These are phyloP conservation scores for Philereme vetulata DNA, from an alignment of 2,888 invertebrate genomes.

Conservation along the genomic window DNA sequence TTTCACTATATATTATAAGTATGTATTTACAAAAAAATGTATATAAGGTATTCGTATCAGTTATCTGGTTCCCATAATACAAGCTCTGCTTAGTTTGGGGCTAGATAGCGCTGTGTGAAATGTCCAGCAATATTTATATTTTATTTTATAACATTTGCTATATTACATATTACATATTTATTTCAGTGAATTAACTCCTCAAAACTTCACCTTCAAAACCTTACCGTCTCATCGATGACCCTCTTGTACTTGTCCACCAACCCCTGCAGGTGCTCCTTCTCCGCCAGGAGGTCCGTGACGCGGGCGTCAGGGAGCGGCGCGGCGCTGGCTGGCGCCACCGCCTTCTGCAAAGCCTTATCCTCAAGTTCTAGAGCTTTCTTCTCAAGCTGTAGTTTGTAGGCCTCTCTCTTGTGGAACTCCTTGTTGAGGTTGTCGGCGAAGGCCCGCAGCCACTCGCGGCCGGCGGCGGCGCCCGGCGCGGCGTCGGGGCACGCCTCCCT, in stretches of 20 bases:
- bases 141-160: no score
- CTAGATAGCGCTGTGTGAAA: no score
- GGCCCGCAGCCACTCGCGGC: slow-evolving; percentile 58
- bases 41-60: no score
- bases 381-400: slow-evolving; percentile 38
- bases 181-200: no score
- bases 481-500: slow-evolving; percentile 59
- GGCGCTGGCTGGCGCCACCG: slow-evolving; percentile 5
- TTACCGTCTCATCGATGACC: slow-evolving; percentile 91
- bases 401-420: slow-evolving; percentile 48
- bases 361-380: slow-evolving; percentile 35
- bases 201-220: no score
- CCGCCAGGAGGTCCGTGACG: slow-evolving; percentile 78
- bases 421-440: slow-evolving; percentile 65
- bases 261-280: slow-evolving; percentile 86
- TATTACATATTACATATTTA: no score
- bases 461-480: slow-evolving; percentile 50
- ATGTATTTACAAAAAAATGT: no score
- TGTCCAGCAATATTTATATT: no score
- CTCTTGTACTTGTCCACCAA: slow-evolving; percentile 88
- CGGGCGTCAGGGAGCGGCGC: slow-evolving; percentile 48
- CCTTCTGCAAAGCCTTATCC: slow-evolving; percentile 33
- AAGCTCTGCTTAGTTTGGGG: no score
- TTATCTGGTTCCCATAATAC: no score
- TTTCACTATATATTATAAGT: no score